phyloP scores from a whole-genome alignment of 2,797 vertebrate genomes.

The Apogon talboti region DNA sequence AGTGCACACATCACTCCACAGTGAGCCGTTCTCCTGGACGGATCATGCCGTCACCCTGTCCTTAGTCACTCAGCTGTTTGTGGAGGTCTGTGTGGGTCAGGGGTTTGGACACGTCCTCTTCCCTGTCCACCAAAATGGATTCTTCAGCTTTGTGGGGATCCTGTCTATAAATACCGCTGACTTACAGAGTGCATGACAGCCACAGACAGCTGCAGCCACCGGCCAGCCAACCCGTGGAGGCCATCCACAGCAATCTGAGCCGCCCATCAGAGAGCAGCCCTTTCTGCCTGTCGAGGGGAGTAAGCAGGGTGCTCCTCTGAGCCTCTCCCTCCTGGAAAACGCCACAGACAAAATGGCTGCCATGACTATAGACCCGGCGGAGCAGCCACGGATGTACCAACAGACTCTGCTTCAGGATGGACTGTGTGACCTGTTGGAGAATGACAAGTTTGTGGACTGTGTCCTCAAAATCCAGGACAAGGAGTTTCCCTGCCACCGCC shows the following conservation, averaged over 20 bases:
- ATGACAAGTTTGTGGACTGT: slow-evolving; percentile 95
- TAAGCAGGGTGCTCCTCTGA: slow-evolving; percentile 46
- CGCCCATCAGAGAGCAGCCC: slow-evolving; percentile 62
- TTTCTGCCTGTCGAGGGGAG: slow-evolving; percentile 45
- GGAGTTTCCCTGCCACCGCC: slow-evolving; percentile 93
- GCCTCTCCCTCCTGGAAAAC: slow-evolving; percentile 39
- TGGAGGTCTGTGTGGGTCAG: slow-evolving; percentile 49
- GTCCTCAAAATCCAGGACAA: slow-evolving; percentile 91
- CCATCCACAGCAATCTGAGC: slow-evolving; percentile 41
- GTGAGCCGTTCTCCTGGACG: background rate
- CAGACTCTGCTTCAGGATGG: slow-evolving; percentile 97
- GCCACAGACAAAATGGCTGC: slow-evolving; percentile 86
- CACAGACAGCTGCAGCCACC: slow-evolving; percentile 84
- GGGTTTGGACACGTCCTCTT: slow-evolving; percentile 66
- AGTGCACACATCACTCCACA: no score
- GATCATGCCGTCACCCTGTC: slow-evolving; percentile 34
- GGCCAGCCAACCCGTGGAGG: slow-evolving; percentile 49
- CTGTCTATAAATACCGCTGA: slow-evolving; percentile 88
- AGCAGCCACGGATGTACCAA: slow-evolving; percentile 95
- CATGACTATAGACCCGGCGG: slow-evolving; percentile 87
- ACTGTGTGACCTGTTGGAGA: slow-evolving; percentile 94
- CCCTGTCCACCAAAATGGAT: slow-evolving; percentile 78
- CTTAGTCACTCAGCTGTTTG: slow-evolving; percentile 84
- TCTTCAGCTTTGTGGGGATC: slow-evolving; percentile 78
- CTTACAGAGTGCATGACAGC: slow-evolving; percentile 70